These are phyloP conservation scores for Cyrtodaria siliqua DNA, from an alignment of 2,888 invertebrate species.

Conservation along the genomic window DNA sequence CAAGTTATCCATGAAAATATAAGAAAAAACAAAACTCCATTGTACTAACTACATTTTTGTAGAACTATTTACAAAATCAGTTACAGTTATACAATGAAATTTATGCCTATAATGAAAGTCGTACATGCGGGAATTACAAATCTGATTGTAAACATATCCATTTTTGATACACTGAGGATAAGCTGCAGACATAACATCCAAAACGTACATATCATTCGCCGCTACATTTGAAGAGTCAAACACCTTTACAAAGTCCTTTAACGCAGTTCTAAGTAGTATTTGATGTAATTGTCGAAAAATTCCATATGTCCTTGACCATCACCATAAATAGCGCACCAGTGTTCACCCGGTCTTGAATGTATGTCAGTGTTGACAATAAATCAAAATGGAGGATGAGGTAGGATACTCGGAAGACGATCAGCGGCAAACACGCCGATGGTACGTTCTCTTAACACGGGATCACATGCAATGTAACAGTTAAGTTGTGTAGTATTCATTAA, in stretches of 20 bases:
- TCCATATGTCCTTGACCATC: slow-evolving; percentile 13
- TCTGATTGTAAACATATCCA: slow-evolving; percentile 22
- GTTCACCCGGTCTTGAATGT: slow-evolving; percentile 9
- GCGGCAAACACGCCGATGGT: slow-evolving; percentile 25
- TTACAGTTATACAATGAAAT: too few relatives aligned
- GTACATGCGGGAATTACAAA: too few relatives aligned
- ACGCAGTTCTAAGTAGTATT: slow-evolving; percentile 13
- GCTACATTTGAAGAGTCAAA: slow-evolving; percentile 9
- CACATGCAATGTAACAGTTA: slow-evolving; percentile 20
- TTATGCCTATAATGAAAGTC: too few relatives aligned
- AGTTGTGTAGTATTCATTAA: slow-evolving; percentile 27
- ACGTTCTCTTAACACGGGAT: neutral
- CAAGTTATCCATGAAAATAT: too few relatives aligned
- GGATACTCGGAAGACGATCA: slow-evolving; percentile 10
- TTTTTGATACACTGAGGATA: slow-evolving; percentile 26
- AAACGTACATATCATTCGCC: slow-evolving; percentile 24
- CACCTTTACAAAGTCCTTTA: slow-evolving; percentile 12
- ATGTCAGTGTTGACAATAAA: slow-evolving; percentile 33
- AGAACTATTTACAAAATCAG: too few relatives aligned
- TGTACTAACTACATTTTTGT: too few relatives aligned
- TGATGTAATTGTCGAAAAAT: slow-evolving; percentile 31
- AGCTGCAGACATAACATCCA: slow-evolving; percentile 13
- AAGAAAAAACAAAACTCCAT: too few relatives aligned
- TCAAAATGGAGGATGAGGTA: slow-evolving; percentile 11
- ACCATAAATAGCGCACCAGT: slow-evolving; percentile 24